These are phyloP conservation scores for Tetramorium alpestre DNA, from an alignment of 1,140 invertebrate genomes.

Conservation along the genomic window DNA sequence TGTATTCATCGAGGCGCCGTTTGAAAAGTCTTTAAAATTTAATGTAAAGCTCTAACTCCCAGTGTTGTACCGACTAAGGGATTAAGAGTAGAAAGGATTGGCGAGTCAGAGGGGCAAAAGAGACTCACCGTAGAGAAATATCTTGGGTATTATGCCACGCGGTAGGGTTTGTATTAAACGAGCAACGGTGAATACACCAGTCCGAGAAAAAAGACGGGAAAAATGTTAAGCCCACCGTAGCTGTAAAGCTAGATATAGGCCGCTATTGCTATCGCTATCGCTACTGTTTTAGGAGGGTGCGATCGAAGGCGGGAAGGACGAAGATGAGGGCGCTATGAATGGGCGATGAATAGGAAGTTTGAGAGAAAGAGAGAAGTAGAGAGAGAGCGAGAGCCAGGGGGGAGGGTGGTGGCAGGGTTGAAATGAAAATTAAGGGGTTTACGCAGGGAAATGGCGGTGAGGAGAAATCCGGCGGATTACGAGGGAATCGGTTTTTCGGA, in stretches of 20 bases:
- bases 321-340: slow-evolving; percentile 64
- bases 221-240: slow-evolving; percentile 61
- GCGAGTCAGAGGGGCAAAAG: slow-evolving; percentile 3
- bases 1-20: slow-evolving; percentile 57
- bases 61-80: slow-evolving; percentile 61
- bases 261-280: slow-evolving; percentile 66
- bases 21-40: slow-evolving; percentile 75
- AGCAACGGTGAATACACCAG: slow-evolving; percentile 66
- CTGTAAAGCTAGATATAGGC: slow-evolving; percentile 71
- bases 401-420: not conserved
- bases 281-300: slow-evolving; percentile 53
- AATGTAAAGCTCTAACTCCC: slow-evolving; percentile 68
- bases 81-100: slow-evolving; percentile 60
- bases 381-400: not conserved
- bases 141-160: slow-evolving; percentile 61
- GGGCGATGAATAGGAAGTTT: slow-evolving; percentile 58
- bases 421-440: slow-evolving; percentile 58
- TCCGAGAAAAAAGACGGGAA: slow-evolving; percentile 46
- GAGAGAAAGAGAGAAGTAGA: not conserved
- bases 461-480: slow-evolving; percentile 55
- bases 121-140: slow-evolving; percentile 42
- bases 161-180: slow-evolving; percentile 71
- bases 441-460: slow-evolving; percentile 13
- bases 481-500: slow-evolving; percentile 56
- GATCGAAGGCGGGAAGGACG: slow-evolving; percentile 40